Evolutionary conservation across 2,888 invertebrate genomes (phyloP).

Genomic region (Drepana falcataria): DNA sequence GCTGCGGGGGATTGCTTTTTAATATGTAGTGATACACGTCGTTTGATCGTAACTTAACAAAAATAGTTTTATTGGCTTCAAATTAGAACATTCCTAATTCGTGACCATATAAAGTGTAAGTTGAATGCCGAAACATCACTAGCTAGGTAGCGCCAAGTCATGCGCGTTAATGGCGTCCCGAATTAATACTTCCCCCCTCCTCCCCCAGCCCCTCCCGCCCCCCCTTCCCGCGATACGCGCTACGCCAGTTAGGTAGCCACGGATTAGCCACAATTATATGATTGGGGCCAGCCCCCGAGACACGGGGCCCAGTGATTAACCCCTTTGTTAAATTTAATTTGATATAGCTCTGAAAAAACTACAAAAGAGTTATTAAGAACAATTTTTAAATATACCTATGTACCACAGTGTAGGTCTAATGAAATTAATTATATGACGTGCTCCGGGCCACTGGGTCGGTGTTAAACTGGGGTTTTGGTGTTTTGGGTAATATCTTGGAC

Average conservation of each 20-base stretch:
- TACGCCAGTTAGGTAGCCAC: constrained; percentile 10
- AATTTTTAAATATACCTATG: background rate
- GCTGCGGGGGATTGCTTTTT: no score
- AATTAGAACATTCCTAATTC: no score
- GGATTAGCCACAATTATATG: constrained; percentile 8
- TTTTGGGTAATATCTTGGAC: no score
- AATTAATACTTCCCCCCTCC: constrained; percentile 27
- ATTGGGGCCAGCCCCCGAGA: background rate
- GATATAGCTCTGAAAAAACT: background rate
- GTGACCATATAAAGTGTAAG: no score
- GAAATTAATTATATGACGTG: no score
- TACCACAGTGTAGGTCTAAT: no score
- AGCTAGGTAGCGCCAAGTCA: constrained; percentile 46
- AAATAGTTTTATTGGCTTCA: no score
- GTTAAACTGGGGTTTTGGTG: no score
- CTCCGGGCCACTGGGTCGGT: no score
- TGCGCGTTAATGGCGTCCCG: constrained; percentile 46
- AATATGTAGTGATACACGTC: no score
- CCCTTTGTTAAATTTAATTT: background rate
- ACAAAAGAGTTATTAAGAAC: background rate
- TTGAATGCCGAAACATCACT: constrained; percentile 17
- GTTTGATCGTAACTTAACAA: no score
- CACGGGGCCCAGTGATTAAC: background rate
- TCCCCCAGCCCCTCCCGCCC: constrained; percentile 8
- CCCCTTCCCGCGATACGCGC: background rate